Evolutionary conservation across 1,140 invertebrate species (phyloP).

Genomic region (Leptopilina boulardi): DNA sequence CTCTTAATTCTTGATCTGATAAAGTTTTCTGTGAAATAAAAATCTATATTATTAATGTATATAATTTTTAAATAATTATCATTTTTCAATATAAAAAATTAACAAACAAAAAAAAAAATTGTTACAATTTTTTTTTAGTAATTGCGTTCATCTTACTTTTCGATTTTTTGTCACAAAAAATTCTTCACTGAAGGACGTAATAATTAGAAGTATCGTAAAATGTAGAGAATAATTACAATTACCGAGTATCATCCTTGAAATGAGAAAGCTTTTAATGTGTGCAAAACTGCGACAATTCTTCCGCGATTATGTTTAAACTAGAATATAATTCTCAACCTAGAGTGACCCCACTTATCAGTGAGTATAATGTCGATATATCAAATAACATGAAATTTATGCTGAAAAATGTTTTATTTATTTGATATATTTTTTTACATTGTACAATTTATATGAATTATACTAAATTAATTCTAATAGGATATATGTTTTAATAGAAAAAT

Average conservation of each 20-base stretch:
- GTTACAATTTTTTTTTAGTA: not conserved
- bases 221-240: not conserved
- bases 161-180: not conserved
- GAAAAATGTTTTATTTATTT: not conserved
- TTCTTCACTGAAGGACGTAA: not conserved
- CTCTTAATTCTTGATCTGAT: not conserved
- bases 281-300: conserved; percentile 21
- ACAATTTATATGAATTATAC: no score
- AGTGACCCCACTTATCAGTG: conserved; percentile 13
- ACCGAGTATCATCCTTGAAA: conserved; percentile 1
- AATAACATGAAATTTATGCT: not conserved
- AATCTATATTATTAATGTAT: not conserved
- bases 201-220: conserved; percentile 9
- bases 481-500: no score
- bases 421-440: not conserved
- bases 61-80: not conserved
- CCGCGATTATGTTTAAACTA: conserved; percentile 11
- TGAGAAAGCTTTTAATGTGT: conserved; percentile 1
- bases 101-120: not conserved
- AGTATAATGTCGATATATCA: not conserved
- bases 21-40: not conserved
- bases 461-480: not conserved
- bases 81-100: not conserved
- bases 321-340: conserved; percentile 7
- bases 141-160: not conserved